Evolutionary conservation across 2,888 invertebrate genomes (phyloP), one percentile per base, ranked within the genome.

Genomic region (Priocnemis perturbator): DNA sequence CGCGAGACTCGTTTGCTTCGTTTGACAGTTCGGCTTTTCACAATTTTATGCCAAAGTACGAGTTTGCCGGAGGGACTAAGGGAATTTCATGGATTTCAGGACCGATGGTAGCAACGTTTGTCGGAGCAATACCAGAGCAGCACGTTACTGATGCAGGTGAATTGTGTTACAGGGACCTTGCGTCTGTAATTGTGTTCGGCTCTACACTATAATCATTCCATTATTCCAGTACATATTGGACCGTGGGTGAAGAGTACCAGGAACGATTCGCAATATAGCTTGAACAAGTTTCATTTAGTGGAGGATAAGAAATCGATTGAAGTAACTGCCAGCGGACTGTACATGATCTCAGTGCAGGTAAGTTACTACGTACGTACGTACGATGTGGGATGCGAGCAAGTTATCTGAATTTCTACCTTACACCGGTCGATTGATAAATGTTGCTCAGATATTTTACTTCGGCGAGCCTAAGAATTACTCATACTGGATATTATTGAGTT

Each of bases 291-390:
- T 75, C 86, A 87, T 77, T 79, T 88, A 76, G 86, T 85, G 61
- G 87, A 88, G 64, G 82, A 87, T 64, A 85, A 82, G 64, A 87
- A 79, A 60, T 82, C 88, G 2, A 88, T 89, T 44, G 87, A 88
- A 85, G 82, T 88, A 58, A 84, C 83, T 55, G 74, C 79, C 4
- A 84, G 79, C 59, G 89, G 88, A 62, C 78, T 89, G 53, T 89
- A 87, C 73, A 85, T 85, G 83, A 85, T 89, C 67, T 87, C 88
- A 57, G 81, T 85, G 26, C 89, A 89, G 83, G 89, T 88, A 76
- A 68, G 71, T 60, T 50, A 26, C 26, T 26, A 5, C 26, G 5
- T n/a, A n/a, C n/a, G n/a, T n/a, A n/a, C n/a, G n/a, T n/a, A n/a
- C n/a, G n/a, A n/a, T n/a, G n/a, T n/a, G n/a, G n/a, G n/a, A n/a